These are phyloP conservation scores for Aleiodes testaceus DNA, from an alignment of 2,888 invertebrate genomes.

Conservation along the genomic window DNA sequence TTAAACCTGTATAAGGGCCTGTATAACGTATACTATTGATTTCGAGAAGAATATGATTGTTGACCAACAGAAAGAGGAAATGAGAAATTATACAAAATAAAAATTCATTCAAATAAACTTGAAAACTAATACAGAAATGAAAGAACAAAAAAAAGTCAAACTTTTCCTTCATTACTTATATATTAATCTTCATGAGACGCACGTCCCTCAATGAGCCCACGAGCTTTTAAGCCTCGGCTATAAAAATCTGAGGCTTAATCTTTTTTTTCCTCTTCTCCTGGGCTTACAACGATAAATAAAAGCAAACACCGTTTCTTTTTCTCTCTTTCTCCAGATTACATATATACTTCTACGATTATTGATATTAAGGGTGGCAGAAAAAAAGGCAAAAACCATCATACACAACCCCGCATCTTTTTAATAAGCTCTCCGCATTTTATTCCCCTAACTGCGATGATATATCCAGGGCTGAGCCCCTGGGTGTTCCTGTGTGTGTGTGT, in stretches of 20 bases:
- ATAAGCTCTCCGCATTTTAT: conserved; percentile 54
- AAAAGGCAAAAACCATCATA: conserved; percentile 52
- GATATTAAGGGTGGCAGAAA: conserved; percentile 43
- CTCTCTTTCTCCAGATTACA: conserved; percentile 40
- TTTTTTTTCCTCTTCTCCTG: conserved; percentile 45
- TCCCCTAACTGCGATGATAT: conserved; percentile 35
- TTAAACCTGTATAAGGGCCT: conserved; percentile 71
- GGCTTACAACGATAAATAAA: conserved; percentile 49
- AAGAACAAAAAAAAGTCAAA: too few species aligned
- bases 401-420: conserved; percentile 63
- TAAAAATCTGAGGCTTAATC: conserved; percentile 69
- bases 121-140: too few species aligned
- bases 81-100: too few species aligned
- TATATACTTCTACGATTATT: conserved; percentile 50
- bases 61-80: too few species aligned
- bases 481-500: conserved; percentile 15
- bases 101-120: too few species aligned
- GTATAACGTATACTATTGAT: too few species aligned
- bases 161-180: not conserved
- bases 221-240: conserved; percentile 57
- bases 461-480: conserved; percentile 5
- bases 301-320: conserved; percentile 48
- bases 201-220: conserved; percentile 54
- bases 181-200: conserved; percentile 63
- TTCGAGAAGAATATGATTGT: too few species aligned